A percentile compares a stretch with the other conserved stretches of the same genome.
Evolutionary conservation across 2,888 invertebrate genomes (phyloP).

Genomic region (Quadroppia sp.): DNA sequence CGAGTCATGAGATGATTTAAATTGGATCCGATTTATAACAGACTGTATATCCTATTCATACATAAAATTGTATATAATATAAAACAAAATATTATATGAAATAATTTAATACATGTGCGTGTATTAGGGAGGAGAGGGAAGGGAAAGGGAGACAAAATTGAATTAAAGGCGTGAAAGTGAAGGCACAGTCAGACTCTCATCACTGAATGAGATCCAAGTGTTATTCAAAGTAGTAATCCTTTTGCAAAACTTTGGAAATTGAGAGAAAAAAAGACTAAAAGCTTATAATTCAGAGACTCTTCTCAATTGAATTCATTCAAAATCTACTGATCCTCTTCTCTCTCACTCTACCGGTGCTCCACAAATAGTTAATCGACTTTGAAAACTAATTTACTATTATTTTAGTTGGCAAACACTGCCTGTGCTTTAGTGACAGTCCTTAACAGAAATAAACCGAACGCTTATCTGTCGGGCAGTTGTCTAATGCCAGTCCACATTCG

Average conservation of each 20-base stretch:
- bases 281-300: neutral
- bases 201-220: constrained; percentile 4
- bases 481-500: neutral
- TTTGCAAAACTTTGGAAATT: neutral
- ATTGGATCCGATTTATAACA: neutral
- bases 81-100: no score
- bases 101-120: neutral
- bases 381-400: constrained; percentile 17
- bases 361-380: constrained; percentile 23
- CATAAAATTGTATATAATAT: no score
- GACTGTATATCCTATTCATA: no score
- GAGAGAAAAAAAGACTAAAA: neutral
- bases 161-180: constrained; percentile 30
- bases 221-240: constrained; percentile 25
- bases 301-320: neutral
- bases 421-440: no score
- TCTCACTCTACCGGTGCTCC: neutral
- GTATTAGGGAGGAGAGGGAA: neutral
- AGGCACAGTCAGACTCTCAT: neutral
- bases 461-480: neutral
- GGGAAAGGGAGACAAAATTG: neutral
- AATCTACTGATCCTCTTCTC: neutral
- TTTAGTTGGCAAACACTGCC: neutral
- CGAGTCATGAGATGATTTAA: no score
- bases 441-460: no score